Base-by-base conservation (phyloP, 2,888 invertebrate species). In the Dyspetes luteomarginatus region DNA sequence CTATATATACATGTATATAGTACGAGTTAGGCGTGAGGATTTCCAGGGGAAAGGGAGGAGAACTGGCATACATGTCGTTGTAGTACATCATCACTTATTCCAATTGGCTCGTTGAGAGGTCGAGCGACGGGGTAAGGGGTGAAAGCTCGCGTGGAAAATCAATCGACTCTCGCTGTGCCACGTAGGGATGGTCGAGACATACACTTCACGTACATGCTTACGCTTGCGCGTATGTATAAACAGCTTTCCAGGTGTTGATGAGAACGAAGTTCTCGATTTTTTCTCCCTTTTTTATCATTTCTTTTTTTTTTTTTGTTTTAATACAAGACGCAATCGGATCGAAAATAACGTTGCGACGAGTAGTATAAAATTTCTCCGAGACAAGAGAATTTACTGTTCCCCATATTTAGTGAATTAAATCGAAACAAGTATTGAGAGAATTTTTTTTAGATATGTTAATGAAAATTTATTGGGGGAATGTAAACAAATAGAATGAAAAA, bases 21-120 rank as follows among this genome's bases (percentile, higher is more conserved):
- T 43, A 56, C 56, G 36, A 15, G 24, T 15, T 67, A 77, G 76
- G 52, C 77, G 56, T n/a, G 68, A 56, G 12, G 28, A 48, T 26
- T 22, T 5, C 62, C 50, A 56, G 28, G 45, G 69, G n/a, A 28
- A 69, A 64, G 75, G n/a, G 76, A 82, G 73, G 74, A 80, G 81
- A 72, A 56, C 78, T 75, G 81, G 64, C 75, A 30, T 84, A 72
- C 50, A 50, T 60, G 45, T 28, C 60, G 71, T 50, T 24, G 43
- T 24, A 43, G 71, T 71, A 60, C 62, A 62, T 72, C 30, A 84
- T 87, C 87, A 87, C 87, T 87, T 86, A 85, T 85, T 85, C 84
- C 82, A 85, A 87, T 87, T 87, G 84, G 84, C 84, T 85, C 83
- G 75, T 82, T 72, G 72, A 72, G 50, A 50, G 62, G 36, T 62